Evolutionary conservation across 2,888 invertebrate species (phyloP).

Genomic region (Lycophotia porphyrea): DNA sequence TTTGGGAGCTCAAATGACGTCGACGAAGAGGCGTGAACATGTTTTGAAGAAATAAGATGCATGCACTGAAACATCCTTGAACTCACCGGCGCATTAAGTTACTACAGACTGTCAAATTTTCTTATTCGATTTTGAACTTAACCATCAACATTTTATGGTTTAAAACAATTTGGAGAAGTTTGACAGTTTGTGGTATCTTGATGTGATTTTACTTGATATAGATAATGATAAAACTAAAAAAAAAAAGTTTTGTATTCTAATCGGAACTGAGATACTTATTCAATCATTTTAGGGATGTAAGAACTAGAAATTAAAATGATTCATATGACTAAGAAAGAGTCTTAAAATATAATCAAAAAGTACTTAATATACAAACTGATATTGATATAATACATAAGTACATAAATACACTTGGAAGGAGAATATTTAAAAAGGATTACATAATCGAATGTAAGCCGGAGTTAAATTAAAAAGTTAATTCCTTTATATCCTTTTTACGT

Average conservation of each 20-base stretch:
- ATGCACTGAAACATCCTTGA: not conserved
- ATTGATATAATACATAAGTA: conserved; percentile 2
- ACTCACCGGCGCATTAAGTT: not conserved
- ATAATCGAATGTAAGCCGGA: not conserved
- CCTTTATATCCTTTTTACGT: conserved; percentile 1
- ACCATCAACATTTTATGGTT: too few species aligned
- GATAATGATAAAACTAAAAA: not conserved
- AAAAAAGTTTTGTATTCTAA: not conserved
- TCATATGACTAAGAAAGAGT: not conserved
- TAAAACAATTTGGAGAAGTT: too few species aligned
- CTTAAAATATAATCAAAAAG: not conserved
- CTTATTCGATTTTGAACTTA: too few species aligned
- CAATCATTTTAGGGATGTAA: not conserved
- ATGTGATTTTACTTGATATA: too few species aligned
- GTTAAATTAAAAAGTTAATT: not conserved
- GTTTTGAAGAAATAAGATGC: not conserved
- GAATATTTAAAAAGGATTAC: not conserved
- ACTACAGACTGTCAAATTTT: too few species aligned
- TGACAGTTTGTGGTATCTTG: too few species aligned
- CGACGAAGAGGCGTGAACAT: not conserved
- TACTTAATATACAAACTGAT: not conserved
- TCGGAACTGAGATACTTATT: not conserved
- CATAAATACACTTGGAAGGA: conserved; percentile 2
- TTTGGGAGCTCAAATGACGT: not conserved
- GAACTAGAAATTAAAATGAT: not conserved